These are phyloP conservation scores for Trachelus stipa DNA, from an alignment of 2,888 invertebrate species.

Conservation along the genomic window DNA sequence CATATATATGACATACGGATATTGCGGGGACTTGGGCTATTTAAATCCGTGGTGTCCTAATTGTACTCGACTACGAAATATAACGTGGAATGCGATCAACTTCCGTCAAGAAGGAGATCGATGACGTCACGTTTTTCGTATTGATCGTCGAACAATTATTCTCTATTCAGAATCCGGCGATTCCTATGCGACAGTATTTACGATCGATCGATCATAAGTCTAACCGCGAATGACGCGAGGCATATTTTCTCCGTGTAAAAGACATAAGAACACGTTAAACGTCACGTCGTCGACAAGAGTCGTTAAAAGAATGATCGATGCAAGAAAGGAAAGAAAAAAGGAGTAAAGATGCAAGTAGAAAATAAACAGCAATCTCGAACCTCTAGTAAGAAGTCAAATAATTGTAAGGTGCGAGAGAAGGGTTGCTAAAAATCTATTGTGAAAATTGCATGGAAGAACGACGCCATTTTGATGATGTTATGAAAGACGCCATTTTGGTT, in stretches of 20 bases:
- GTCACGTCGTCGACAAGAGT: not conserved
- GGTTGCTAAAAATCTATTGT: not conserved
- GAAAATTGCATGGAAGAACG: not conserved
- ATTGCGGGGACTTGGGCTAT: not conserved
- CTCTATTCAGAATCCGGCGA: not conserved
- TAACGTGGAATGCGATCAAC: not conserved
- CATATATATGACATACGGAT: conserved; percentile 25
- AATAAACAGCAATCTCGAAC: not conserved
- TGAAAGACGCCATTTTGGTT: not conserved
- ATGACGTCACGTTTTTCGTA: not conserved
- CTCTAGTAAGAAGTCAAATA: too few species aligned
- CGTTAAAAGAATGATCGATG: not conserved
- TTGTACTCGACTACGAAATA: not conserved
- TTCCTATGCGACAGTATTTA: not conserved
- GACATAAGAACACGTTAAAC: not conserved
- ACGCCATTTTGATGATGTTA: not conserved
- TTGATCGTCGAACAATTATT: not conserved
- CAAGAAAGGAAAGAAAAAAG: not conserved
- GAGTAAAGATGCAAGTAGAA: not conserved
- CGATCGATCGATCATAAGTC: not conserved
- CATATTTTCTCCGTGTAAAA: not conserved
- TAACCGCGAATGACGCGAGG: not conserved
- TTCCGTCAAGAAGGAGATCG: not conserved
- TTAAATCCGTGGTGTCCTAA: not conserved
- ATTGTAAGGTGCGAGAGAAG: not conserved